phyloP scores from a whole-genome alignment of 2,888 invertebrate species.

The Metellina segmentata region DNA sequence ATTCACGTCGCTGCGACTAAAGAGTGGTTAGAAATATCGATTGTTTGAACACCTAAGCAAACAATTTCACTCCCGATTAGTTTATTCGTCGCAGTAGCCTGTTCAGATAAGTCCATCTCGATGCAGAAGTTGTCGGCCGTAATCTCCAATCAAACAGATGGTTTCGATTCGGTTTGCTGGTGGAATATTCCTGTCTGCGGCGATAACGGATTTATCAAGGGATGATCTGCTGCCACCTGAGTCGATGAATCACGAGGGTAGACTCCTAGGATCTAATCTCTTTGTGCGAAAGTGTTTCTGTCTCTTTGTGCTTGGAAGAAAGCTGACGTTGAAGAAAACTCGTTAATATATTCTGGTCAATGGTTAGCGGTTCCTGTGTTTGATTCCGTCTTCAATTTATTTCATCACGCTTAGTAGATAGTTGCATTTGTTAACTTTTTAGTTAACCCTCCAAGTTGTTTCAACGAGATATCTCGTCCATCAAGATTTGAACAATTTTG shows the following conservation, averaged over 20 bases:
- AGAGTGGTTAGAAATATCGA: conserved; percentile 18
- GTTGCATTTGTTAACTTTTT: too few relatives aligned
- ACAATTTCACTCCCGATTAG: conserved; percentile 23
- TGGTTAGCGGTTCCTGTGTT: too few relatives aligned
- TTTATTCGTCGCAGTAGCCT: background rate
- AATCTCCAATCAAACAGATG: conserved; percentile 13
- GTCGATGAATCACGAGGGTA: background rate
- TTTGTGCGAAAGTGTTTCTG: too few relatives aligned
- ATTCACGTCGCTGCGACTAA: conserved; percentile 1
- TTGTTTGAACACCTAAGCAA: conserved; percentile 49
- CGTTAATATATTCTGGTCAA: too few relatives aligned
- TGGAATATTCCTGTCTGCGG: conserved; percentile 8
- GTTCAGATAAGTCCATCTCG: background rate
- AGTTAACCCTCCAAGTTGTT: too few relatives aligned
- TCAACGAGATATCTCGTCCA: too few relatives aligned
- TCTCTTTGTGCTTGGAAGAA: too few relatives aligned
- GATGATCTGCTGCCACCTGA: background rate
- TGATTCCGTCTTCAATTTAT: too few relatives aligned
- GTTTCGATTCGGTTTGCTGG: background rate
- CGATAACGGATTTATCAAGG: conserved; percentile 2
- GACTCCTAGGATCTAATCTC: too few relatives aligned
- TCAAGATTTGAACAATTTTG: too few relatives aligned
- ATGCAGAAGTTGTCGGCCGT: background rate
- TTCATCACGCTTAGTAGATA: too few relatives aligned
- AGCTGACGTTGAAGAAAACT: too few relatives aligned